Evolutionary conservation across 2,113 vertebrate genomes (phyloP), one percentile per base, ranked within the genome.

Genomic region (Riparia riparia): DNA sequence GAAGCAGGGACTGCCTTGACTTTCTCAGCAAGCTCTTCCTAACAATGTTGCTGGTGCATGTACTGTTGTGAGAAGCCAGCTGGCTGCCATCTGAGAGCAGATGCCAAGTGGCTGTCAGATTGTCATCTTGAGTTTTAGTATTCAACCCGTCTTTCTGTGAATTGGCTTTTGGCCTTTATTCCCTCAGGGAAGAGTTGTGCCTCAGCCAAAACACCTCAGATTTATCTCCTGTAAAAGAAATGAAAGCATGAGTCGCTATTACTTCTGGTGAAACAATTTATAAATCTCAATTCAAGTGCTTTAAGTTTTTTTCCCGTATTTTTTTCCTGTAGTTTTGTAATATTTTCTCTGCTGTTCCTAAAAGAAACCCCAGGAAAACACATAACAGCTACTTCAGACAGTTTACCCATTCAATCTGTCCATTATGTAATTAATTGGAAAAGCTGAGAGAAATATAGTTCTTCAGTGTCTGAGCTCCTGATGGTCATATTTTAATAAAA

Each of bases 21-120:
- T 90, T 73, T 77, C 93, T 70, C 90, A 93, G 71, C 71, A 90
- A 85, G 95, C 87, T 91, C 85, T 73, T 91, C 85, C 90, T 82
- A 82, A 73, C 95, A 47, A 65, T 90, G 74, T 82, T 95, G 51
- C 87, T 93, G 90, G 81, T 94, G 76, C 79, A 63, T 72, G 56
- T 17, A 88, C 72, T 93, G 93, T 88, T 95, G 92, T 72, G 88
- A 90, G 93, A 77, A 96, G 95, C 95, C 92, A 97, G 89, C 96
- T 97, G 96, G 95, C 95, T 96, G 91, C 84, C 93, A 96, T 95
- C 66, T 79, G 89, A 94, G 82, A 96, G 70, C 94, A 97, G 95
- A 97, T 94, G 95, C 94, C 96, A 97, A 96, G 88, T 93, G 95
- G 95, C 95, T 97, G 93, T 96, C 95, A 97, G 95, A 96, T 81